Base-by-base conservation (phyloP, 2,888 invertebrate genomes). In the Choristoneura rosaceana region DNA sequence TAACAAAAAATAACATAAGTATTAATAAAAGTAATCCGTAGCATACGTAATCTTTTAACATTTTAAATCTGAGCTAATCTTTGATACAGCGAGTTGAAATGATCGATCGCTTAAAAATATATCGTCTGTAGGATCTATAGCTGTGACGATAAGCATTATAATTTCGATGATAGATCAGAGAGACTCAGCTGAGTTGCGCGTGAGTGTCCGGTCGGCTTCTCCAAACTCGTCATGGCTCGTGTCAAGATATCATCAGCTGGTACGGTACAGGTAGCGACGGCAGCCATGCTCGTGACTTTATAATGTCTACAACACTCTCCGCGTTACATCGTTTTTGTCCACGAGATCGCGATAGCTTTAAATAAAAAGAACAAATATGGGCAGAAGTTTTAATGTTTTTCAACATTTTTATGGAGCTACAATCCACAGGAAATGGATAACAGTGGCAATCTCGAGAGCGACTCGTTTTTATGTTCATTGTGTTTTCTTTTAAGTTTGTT, bases 211-310 rank as follows among this genome's bases (percentile, higher is more conserved):
- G 67, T 68, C 68, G 73, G 67, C 58, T 67, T 71, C 55, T 43
- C 74, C 71, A 70, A 76, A 71, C 60, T 75, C 63, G 73, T 67
- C 76, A 63, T 62, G 76, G 74, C 76, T 85, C 86, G 84, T 86
- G 85, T 80, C 76, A 68, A 81, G 86, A 86, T 86, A 83, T 74
- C 78, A 85, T 85, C 85, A 76, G 76, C 58, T 67, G 78, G 80
- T 78, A 76, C 76, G 34, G 34, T 71, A 71, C 78, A 76, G 76
- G 75, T 69, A 74, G 76, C 79, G 81, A 78, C 78, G 81, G 78
- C 78, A 78, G 78, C 80, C 82, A 78, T 79, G 83, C 76, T 80
- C 79, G 82, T 83, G 82, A 84, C 82, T 82, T 74, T 74, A 76
- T n/a, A n/a, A 76, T 77, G 76, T 76, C 75, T 75, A 78, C 79